Evolutionary conservation across 2,888 invertebrate species (phyloP).

Genomic region (Charanyca ferruginea): DNA sequence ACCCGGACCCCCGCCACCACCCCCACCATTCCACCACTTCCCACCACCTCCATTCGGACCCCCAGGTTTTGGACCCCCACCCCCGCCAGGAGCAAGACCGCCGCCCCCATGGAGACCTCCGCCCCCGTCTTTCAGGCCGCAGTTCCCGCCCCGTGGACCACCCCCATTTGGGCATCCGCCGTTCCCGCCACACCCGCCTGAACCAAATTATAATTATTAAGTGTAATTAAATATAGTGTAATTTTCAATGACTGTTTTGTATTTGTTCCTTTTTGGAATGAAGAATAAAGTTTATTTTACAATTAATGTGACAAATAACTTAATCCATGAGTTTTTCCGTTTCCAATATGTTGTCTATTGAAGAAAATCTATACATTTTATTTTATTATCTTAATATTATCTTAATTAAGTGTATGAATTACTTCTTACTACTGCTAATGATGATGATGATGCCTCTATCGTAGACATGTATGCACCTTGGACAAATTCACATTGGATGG

Average conservation of each 20-base stretch:
- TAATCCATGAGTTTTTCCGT: background rate
- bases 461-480: too few species aligned
- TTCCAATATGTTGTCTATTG: background rate
- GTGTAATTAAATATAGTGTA: constrained; percentile 67
- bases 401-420: too few species aligned
- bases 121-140: constrained; percentile 79
- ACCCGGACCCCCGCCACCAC: constrained; percentile 82
- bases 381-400: too few species aligned
- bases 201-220: constrained; percentile 88
- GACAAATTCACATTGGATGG: too few species aligned
- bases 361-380: background rate
- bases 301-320: constrained; percentile 20
- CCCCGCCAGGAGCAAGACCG: constrained; percentile 91
- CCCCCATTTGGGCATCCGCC: constrained; percentile 93
- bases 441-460: too few species aligned
- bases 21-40: constrained; percentile 81
- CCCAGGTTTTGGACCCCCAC: constrained; percentile 75
- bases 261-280: constrained; percentile 50
- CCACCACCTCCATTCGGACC: constrained; percentile 87
- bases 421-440: too few species aligned
- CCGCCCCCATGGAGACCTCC: constrained; percentile 75
- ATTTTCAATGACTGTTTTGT: constrained; percentile 49
- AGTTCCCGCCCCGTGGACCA: constrained; percentile 72
- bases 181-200: constrained; percentile 92
- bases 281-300: constrained; percentile 57